These are phyloP conservation scores for Cistogaster globosa DNA, from an alignment of 2,888 invertebrate genomes.

Conservation along the genomic window DNA sequence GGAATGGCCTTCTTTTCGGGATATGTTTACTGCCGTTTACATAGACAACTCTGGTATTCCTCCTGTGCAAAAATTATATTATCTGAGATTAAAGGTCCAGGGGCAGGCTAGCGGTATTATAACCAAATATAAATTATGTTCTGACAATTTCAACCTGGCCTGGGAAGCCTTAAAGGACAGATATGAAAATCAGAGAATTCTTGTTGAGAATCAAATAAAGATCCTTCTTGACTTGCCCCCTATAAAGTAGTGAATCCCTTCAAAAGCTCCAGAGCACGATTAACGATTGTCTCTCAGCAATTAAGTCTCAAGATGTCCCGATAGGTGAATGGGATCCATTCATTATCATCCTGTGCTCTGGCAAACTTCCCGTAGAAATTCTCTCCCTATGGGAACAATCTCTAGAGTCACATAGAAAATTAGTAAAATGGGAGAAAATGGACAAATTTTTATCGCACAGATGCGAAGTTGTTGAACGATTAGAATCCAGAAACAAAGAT, in stretches of 20 bases:
- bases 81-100: conserved; percentile 19
- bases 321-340: conserved; percentile 38
- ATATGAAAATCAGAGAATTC: conserved; percentile 40
- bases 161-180: conserved; percentile 27
- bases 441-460: conserved; percentile 22
- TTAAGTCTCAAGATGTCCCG: conserved; percentile 28
- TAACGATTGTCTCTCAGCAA: conserved; percentile 23
- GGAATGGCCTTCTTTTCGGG: too few species aligned
- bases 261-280: conserved; percentile 18
- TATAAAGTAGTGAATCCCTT: conserved; percentile 12
- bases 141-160: conserved; percentile 15
- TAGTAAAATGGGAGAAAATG: conserved; percentile 42
- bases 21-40: too few species aligned
- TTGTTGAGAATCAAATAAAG: background rate
- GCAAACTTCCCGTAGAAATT: conserved; percentile 22
- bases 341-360: background rate
- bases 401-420: background rate
- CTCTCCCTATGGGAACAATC: conserved; percentile 26
- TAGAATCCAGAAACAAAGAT: background rate
- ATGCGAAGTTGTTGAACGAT: conserved; percentile 27
- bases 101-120: conserved; percentile 28
- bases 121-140: conserved; percentile 7
- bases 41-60: too few species aligned
- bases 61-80: too few species aligned
- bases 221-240: conserved; percentile 11